Evolutionary conservation across 2,113 vertebrate genomes (phyloP), one percentile per base, ranked within the genome.

Genomic region (Dryoscopus gambensis): DNA sequence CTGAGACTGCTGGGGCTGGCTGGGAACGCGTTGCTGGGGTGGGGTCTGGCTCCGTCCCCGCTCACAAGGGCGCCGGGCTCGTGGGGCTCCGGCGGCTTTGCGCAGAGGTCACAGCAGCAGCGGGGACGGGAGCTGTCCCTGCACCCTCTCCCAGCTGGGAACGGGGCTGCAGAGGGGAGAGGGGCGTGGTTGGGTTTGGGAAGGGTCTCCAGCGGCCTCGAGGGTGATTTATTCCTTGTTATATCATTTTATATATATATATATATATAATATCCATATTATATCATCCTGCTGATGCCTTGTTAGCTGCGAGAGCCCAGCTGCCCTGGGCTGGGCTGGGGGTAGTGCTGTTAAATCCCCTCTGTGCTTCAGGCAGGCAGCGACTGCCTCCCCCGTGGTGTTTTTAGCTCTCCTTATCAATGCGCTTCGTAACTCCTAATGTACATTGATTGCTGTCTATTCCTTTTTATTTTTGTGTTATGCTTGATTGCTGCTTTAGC

Each of bases 401-500:
- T 90, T 97, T 94, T 87, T 76, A 92, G 90, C 90, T 90, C 81
- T 82, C 82, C 87, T 96, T 96, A 97, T 90, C 96, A 96, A 49
- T 49, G 83, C 35, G 19, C 93, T 95, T 93, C 92, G 87, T 90
- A 95, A 95, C 83, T 96, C 57, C 88, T 95, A 86, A 96, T 92
- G 94, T 27, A 17, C 94, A 74, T 94, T 95, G 96, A 96, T 96
- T 96, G 95, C 95, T 95, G 88, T 92, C 95, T 96, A 35, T 96
- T 91, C 83, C 81, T 78, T 89, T 89, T 97, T 95, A 87, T 94
- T 92, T 96, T 94, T 93, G 93, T 35, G 37, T 95, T 96, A 84
- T 71, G 86, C 94, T 84, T 96, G 95, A 97, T 96, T 97, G 89
- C 94, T 89, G 94, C 95, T 95, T 87, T 95, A 94, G 93, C 89